Percentiles rank a stretch among this genome's conserved stretches.
Conservation (phyloP, 2,113 vertebrate genomes). For the Grammatotria lemairii region DNA sequence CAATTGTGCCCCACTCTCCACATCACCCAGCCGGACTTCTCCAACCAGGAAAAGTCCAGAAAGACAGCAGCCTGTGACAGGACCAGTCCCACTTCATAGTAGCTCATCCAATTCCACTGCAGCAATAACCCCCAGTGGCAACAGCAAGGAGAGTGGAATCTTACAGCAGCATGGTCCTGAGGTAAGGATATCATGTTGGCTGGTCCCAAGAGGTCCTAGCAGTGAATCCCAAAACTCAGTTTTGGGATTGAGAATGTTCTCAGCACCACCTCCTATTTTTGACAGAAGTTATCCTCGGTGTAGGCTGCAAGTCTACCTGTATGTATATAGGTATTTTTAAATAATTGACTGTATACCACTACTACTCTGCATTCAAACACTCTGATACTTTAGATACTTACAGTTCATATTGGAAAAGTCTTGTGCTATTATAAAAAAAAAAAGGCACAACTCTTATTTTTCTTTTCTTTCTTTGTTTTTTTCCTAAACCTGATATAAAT, state of each 20-base stretch:
- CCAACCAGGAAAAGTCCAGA: constrained; percentile 65
- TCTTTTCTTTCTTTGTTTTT: neutral
- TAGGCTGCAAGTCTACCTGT: neutral
- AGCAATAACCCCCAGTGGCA: neutral
- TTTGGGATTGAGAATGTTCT: neutral
- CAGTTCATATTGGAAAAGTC: neutral
- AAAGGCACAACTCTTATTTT: neutral
- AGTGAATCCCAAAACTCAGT: neutral
- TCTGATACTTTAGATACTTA: neutral
- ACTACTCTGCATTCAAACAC: rapidly evolving
- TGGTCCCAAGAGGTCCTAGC: neutral
- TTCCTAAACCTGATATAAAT: neutral
- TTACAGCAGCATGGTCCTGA: constrained; percentile 23
- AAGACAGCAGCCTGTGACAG: constrained; percentile 55
- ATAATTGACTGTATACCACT: neutral
- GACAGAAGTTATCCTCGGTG: neutral
- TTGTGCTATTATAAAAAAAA: neutral
- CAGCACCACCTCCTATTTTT: neutral
- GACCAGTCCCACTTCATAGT: constrained; percentile 57
- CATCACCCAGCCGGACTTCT: constrained; percentile 23
- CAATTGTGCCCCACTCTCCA: constrained; percentile 16
- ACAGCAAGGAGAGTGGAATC: constrained; percentile 13
- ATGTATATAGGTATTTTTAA: neutral
- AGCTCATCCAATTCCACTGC: neutral
- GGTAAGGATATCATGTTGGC: neutral